phyloP scores from a whole-genome alignment of 2,113 vertebrate genomes.

The Sylvia atricapilla region DNA sequence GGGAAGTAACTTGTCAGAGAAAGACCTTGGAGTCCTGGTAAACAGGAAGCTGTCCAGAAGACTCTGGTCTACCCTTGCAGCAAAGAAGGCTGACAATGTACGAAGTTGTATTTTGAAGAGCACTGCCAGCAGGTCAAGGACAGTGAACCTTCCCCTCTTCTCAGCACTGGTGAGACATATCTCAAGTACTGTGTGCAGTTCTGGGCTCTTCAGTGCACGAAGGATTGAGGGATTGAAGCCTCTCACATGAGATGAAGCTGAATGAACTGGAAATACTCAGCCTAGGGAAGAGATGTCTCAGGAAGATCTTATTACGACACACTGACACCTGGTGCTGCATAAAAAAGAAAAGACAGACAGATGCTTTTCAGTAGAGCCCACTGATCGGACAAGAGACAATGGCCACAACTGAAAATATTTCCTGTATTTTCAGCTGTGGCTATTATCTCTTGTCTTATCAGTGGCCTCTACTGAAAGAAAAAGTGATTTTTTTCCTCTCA shows the following conservation, averaged over 20 bases:
- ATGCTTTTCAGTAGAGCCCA: neutral
- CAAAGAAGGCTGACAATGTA: neutral
- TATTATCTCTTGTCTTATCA: neutral
- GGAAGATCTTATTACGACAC: neutral
- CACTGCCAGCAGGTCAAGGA: neutral
- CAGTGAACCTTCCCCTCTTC: neutral
- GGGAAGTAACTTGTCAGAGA: neutral
- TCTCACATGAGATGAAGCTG: neutral
- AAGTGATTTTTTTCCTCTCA: neutral
- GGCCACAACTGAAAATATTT: neutral
- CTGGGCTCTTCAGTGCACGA: neutral
- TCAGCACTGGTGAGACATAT: neutral
- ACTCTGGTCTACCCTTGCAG: neutral
- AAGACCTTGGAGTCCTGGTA: neutral
- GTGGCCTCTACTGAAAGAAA: neutral
- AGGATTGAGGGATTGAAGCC: neutral
- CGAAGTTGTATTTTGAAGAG: neutral
- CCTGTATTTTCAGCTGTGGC: neutral
- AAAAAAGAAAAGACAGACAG: neutral
- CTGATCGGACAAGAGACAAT: neutral
- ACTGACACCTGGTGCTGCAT: neutral
- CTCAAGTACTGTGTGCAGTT: neutral
- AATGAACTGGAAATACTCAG: neutral
- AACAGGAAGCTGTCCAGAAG: neutral
- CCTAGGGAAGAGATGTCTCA: neutral